Base-by-base conservation (phyloP, 2,888 invertebrate species). In the Drosophila macrospina region DNA sequence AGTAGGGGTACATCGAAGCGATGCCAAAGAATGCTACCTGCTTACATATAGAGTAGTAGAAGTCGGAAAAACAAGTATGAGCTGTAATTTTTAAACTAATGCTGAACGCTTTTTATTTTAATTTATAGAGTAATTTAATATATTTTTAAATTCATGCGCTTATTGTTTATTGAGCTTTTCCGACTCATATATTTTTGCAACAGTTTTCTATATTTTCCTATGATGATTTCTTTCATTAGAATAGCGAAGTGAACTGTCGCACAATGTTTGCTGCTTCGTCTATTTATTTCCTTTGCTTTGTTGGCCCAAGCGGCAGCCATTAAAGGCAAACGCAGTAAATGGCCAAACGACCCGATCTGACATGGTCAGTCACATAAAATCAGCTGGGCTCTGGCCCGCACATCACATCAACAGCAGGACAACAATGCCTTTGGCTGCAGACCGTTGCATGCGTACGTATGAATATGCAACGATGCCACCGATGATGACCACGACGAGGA, bases 281-380 rank as follows among this genome's bases (percentile, higher is more conserved):
- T 20, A 26, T 51, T 37, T 56, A 47, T 44, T 52, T 28, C 28
- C 13, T 37, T 59, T 63, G 59, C 42, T 26, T 61, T 69, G 55
- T 73, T 65, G 55, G 50, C 37, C 48, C 51, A 37, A 51, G 42
- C 34, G 15, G 61, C 69, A 64, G 26, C 64, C 68, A 84, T 84
- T 76, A 80, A 83, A 84, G 69, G 69, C 74, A 71, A 84, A 81
- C 76, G 76, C 70, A 71, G 67, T 57, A 78, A 82, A 80, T 84
- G 84, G 69, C 69, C 75, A 82, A 84, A 68, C 69, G 71, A 71
- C 51, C 66, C 68, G 64, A 64, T 63, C 78, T 70, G 80, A 73
- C 78, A 75, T 75, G 78, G 78, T 57, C 78, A 78, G 80, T 73
- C 82, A 71, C 76, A 82, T 83, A 83, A 83, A 82, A 84, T 82